A percentile compares a stretch with the other conserved stretches of the same genome.
Conservation (phyloP, 2,113 vertebrate genomes). For the Turnix velox region DNA sequence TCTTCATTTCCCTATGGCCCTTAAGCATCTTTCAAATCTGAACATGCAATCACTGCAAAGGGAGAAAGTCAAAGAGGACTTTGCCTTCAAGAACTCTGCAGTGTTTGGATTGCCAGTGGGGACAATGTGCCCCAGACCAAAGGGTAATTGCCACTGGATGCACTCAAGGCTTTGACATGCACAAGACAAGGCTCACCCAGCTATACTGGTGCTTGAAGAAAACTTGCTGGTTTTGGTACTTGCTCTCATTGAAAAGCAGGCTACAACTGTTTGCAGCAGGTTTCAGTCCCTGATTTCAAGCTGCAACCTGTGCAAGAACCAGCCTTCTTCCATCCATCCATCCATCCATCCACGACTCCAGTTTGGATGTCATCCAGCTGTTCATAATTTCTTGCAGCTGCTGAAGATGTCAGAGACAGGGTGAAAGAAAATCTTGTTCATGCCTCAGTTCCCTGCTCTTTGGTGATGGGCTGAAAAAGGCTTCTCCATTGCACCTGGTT, state of each 20-base stretch:
- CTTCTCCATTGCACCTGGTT: background rate
- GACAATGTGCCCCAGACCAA: background rate
- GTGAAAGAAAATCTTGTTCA: background rate
- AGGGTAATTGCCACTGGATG: background rate
- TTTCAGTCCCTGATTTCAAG: background rate
- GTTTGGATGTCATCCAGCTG: background rate
- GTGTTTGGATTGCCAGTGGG: background rate
- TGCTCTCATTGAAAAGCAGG: background rate
- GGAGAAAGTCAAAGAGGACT: background rate
- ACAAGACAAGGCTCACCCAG: background rate
- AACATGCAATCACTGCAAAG: background rate
- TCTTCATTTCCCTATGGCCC: slow-evolving; percentile 21
- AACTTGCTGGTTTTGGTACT: fast-evolving
- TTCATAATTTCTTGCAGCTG: background rate
- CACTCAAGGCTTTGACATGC: background rate
- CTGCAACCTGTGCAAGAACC: background rate
- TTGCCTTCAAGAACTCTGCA: background rate
- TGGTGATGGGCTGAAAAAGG: background rate
- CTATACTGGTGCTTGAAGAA: background rate
- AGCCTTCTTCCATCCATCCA: background rate
- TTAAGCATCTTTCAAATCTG: background rate
- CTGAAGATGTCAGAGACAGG: background rate
- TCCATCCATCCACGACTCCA: background rate
- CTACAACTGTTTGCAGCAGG: background rate
- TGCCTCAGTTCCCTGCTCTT: fast-evolving